Conservation (phyloP, 2,888 invertebrate species). For the Pristionchus fissidentatus region DNA sequence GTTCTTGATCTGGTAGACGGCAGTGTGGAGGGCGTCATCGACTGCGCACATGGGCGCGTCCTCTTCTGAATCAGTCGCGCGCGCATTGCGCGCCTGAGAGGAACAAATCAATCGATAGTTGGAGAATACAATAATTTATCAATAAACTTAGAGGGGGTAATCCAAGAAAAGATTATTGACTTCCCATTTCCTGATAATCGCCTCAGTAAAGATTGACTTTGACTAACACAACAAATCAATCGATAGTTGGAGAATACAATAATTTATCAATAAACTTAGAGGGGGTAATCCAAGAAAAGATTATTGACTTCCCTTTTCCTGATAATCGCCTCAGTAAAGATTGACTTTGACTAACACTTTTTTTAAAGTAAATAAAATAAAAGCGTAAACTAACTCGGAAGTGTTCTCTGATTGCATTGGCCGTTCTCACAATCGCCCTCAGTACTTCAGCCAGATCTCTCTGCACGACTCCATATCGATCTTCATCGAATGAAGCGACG, state of each 20-base stretch:
- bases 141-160: too few relatives aligned
- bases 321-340: too few relatives aligned
- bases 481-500: conserved; percentile 59
- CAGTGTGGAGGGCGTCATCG: conserved; percentile 31
- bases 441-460: conserved; percentile 47
- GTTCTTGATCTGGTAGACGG: conserved; percentile 29
- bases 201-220: too few relatives aligned
- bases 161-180: too few relatives aligned
- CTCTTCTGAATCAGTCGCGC: conserved; percentile 4
- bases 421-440: conserved; percentile 49
- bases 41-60: conserved; percentile 14
- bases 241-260: too few relatives aligned
- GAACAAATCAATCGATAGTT: neutral
- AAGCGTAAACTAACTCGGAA: conserved; percentile 52
- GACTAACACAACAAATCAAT: neutral
- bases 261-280: too few relatives aligned
- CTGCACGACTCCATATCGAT: conserved; percentile 65
- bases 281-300: too few relatives aligned
- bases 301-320: too few relatives aligned
- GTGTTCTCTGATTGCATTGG: conserved; percentile 56
- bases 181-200: too few relatives aligned
- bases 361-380: too few relatives aligned
- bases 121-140: too few relatives aligned
- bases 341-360: too few relatives aligned
- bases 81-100: conserved; percentile 15